These are phyloP conservation scores for Ameiurus melas DNA, from an alignment of 2,113 vertebrate genomes.

Conservation along the genomic window DNA sequence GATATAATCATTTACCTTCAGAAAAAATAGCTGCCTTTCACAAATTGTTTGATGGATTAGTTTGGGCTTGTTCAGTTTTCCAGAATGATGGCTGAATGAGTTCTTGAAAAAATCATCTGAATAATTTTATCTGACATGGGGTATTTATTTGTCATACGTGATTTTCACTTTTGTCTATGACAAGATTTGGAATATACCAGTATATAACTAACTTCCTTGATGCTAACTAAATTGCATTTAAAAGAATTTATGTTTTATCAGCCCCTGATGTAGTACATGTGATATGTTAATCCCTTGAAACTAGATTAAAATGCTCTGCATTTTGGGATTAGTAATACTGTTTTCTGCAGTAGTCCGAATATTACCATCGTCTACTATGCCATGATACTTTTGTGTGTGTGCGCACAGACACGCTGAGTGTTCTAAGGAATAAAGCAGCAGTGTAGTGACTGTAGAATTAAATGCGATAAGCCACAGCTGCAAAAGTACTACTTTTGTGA, in stretches of 20 bases:
- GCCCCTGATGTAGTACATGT: not conserved
- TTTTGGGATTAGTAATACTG: not conserved
- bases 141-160: constrained; percentile 49
- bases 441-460: not conserved
- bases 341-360: not conserved
- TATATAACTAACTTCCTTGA: not conserved
- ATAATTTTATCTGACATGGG: constrained; percentile 53
- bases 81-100: constrained; percentile 26
- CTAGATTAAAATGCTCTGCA: not conserved
- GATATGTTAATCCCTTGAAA: not conserved
- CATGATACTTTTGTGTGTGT: not conserved
- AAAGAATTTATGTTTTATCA: not conserved
- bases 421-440: not conserved
- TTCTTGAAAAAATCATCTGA: constrained; percentile 13
- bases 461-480: not conserved
- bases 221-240: not conserved
- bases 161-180: constrained; percentile 45
- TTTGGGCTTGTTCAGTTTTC: constrained; percentile 7
- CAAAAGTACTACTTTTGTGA: not conserved
- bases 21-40: constrained; percentile 15
- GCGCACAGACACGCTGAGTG: not conserved
- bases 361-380: not conserved
- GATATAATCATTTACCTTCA: constrained; percentile 35
- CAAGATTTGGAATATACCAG: not conserved
- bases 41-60: constrained; percentile 30